Conservation (phyloP, 2,797 vertebrate species). For the Cossypha heuglini region DNA sequence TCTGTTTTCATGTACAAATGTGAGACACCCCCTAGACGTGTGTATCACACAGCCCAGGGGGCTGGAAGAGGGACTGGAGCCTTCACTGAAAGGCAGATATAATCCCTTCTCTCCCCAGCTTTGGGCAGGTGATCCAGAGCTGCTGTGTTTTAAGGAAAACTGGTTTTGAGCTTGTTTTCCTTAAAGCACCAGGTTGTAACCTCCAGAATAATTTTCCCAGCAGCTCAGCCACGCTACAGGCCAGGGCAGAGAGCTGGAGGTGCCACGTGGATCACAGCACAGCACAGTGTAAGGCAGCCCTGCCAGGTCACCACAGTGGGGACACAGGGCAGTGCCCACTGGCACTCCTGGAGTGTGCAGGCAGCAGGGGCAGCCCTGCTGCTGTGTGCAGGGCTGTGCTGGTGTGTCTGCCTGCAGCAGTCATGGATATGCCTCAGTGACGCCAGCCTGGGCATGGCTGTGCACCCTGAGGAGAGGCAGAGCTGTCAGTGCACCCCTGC, state of each 20-base stretch:
- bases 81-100: background rate
- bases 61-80: background rate
- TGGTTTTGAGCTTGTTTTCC: background rate
- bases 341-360: fast-evolving
- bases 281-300: fast-evolving
- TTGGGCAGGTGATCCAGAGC: background rate
- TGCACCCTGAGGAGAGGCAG: background rate
- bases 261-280: background rate
- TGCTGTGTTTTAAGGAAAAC: background rate
- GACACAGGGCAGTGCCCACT: fast-evolving
- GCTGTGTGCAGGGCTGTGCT: background rate
- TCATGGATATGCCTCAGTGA: fast-evolving
- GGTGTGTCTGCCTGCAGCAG: background rate
- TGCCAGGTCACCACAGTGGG: fast-evolving
- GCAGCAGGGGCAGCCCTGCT: background rate
- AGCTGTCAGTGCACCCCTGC: fast-evolving
- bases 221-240: background rate
- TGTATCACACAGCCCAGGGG: background rate
- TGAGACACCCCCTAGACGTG: fast-evolving
- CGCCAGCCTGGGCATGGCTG: background rate
- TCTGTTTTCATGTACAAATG: background rate
- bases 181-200: background rate
- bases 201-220: background rate
- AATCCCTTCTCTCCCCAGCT: background rate
- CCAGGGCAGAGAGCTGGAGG: background rate